These are phyloP conservation scores for Oncorhynchus gorbuscha DNA, from an alignment of 2,113 vertebrate species.

Conservation along the genomic window DNA sequence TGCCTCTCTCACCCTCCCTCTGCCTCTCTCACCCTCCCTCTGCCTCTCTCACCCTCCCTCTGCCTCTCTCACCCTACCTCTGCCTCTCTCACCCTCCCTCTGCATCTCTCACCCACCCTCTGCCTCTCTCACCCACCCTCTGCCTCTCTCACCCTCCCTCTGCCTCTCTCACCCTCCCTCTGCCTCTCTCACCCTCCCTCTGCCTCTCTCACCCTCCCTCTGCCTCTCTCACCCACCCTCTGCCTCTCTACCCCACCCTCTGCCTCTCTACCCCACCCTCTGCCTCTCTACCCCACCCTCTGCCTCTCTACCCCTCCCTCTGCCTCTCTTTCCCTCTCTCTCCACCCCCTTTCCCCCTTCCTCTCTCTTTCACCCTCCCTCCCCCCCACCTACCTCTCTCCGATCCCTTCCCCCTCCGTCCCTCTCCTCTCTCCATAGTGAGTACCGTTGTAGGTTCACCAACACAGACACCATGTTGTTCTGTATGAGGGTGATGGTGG, in stretches of 20 bases:
- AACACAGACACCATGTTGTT: conserved; percentile 93
- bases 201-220: no score
- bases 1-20: no score
- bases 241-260: no score
- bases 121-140: not conserved
- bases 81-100: not conserved
- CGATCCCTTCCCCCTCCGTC: not conserved
- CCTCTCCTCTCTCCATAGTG: conserved; percentile 62
- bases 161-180: not conserved
- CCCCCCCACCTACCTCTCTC: not conserved
- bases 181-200: not conserved
- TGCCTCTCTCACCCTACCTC: no score
- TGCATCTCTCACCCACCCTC: no score
- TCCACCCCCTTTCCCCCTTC: not conserved
- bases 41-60: not conserved
- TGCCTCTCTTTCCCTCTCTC: not conserved
- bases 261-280: not conserved
- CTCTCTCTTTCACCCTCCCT: not conserved
- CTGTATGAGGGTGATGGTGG: conserved; percentile 95
- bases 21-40: no score
- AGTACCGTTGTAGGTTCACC: conserved; percentile 91
- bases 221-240: no score
- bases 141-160: no score
- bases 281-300: not conserved
- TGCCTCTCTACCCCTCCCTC: not conserved